Conservation (phyloP, 2,888 invertebrate species). For the Aspidiotus rigidus region DNA sequence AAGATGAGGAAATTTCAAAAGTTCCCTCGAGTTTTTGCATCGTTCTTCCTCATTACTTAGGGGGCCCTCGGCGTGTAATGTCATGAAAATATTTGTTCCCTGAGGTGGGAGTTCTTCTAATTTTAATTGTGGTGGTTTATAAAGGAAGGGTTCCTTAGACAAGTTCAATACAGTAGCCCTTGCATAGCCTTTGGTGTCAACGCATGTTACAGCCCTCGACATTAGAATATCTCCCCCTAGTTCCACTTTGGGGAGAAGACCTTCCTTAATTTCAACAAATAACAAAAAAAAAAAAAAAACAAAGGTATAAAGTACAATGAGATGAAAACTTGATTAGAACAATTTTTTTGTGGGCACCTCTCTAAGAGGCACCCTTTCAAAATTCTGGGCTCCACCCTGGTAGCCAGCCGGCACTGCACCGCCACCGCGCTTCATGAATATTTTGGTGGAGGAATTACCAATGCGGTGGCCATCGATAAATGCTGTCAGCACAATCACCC, state of each 20-base stretch:
- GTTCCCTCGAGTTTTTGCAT: not conserved
- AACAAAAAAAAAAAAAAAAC: too few relatives aligned
- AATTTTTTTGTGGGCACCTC: too few relatives aligned
- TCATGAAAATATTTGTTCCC: not conserved
- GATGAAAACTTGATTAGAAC: too few relatives aligned
- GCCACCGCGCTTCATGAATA: too few relatives aligned
- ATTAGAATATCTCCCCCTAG: not conserved
- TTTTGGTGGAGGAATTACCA: too few relatives aligned
- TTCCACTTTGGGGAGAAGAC: not conserved
- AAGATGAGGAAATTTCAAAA: not conserved
- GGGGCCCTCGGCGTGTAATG: not conserved
- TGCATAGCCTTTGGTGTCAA: not conserved
- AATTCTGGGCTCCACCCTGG: too few relatives aligned
- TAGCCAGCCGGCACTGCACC: too few relatives aligned
- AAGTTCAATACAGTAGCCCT: not conserved
- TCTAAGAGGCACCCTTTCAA: too few relatives aligned
- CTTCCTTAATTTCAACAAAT: not conserved
- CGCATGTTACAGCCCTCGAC: not conserved
- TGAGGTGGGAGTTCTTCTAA: not conserved
- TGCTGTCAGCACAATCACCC: too few relatives aligned
- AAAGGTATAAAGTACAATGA: too few relatives aligned
- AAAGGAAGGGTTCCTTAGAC: not conserved
- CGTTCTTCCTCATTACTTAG: not conserved
- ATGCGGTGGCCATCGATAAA: too few relatives aligned
- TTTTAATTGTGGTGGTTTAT: not conserved